Evolutionary conservation across 2,888 invertebrate genomes (phyloP), one percentile per base, ranked within the genome.

Genomic region (Melangyna quadrimaculata): DNA sequence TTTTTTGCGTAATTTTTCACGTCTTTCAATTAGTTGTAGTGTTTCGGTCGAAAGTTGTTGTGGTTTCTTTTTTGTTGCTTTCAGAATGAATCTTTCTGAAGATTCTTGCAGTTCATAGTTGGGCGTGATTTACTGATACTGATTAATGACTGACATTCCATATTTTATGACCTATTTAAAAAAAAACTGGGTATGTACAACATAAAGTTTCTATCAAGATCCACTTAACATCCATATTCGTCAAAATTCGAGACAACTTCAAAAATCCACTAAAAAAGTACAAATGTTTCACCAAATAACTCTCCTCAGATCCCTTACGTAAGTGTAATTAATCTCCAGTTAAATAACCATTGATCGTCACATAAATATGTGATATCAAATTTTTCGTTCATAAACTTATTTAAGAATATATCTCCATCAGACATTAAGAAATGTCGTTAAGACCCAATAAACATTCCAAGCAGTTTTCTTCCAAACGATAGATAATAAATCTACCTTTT

Each of bases 401-500:
- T 32, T 35, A 4, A 5, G 10, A 55, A 55, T n/a, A 55, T 32
- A 55, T 29, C 55, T 57, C 32, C 19, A 57, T 32, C 7, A 35
- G 27, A 19, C 19, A 5, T 57, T 22, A 14, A 29, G 19, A 43
- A 27, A 59, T 35, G 35, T 59, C 59, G 14, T 59, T 35, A 35
- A 10, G 29, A 7, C 10, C 59, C 14, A 51, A 32, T 35, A 59
- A 59, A 22, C 59, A 22, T 59, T 37, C 22, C 59, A 35, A 35
- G n/a, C n/a, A 37, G 35, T 12, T 12, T 19, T 35, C 7, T 19
- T 35, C 14, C 19, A 35, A 35, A 57, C 4, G 1, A 24, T 14
- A 4, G 8, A 35, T 32, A 19, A 57, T 59, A 35, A 59, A 59
- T 59, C 69, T 43, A 75, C 69, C 70, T 63, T 67, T 65, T 70